Conservation (phyloP, 2,113 vertebrate species). For the Archilochus colubris region DNA sequence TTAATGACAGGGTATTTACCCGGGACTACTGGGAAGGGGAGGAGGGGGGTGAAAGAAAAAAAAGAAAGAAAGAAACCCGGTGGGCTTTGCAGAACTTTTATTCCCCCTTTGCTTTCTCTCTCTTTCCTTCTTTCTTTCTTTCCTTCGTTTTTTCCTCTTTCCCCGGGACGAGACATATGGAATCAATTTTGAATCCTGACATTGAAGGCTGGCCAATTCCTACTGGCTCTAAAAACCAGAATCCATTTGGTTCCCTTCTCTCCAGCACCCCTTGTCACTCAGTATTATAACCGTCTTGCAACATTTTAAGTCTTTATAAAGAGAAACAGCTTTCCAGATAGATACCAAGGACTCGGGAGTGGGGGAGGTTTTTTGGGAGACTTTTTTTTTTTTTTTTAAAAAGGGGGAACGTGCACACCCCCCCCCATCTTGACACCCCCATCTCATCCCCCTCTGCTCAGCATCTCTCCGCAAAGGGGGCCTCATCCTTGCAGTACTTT, state of each 20-base stretch:
- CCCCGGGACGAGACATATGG: slow-evolving; percentile 73
- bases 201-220: slow-evolving; percentile 75
- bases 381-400: neutral
- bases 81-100: neutral
- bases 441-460: neutral
- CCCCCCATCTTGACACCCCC: neutral
- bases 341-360: neutral
- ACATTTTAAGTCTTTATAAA: slow-evolving; percentile 65
- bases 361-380: neutral
- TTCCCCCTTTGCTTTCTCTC: neutral
- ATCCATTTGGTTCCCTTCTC: slow-evolving; percentile 70
- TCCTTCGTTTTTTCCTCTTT: neutral
- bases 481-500: neutral
- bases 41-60: neutral
- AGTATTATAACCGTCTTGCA: slow-evolving; percentile 37
- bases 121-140: neutral
- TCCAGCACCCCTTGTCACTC: slow-evolving; percentile 67
- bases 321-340: slow-evolving; percentile 46
- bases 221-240: slow-evolving; percentile 72
- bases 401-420: neutral
- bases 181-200: slow-evolving; percentile 80
- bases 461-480: neutral
- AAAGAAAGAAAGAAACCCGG: neutral
- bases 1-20: neutral
- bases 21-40: neutral